Conservation (phyloP, 1,140 invertebrate species). For the Polypedilum pembai region DNA sequence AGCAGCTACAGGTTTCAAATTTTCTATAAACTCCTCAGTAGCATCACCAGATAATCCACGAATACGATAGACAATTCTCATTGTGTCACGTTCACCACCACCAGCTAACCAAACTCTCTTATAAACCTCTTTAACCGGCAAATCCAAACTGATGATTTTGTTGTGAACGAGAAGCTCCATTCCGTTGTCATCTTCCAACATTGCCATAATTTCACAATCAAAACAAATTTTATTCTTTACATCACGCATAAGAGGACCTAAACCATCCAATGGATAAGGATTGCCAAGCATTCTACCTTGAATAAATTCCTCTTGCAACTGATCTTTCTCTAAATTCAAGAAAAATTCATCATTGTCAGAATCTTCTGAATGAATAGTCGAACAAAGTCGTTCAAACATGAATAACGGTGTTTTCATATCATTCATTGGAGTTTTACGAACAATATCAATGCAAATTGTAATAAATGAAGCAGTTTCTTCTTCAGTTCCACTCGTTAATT, state of each 20-base stretch:
- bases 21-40: conserved; percentile 97
- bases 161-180: conserved; percentile 99
- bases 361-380: conserved; percentile 95
- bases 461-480: conserved; percentile 95
- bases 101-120: conserved; percentile 82
- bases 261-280: conserved; percentile 88
- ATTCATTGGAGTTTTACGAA: conserved; percentile 84
- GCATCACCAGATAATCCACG: conserved; percentile 92
- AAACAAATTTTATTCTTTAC: conserved; percentile 98
- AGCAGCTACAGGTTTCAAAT: conserved; percentile 75
- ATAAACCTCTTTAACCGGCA: conserved; percentile 90
- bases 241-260: conserved; percentile 95
- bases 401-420: conserved; percentile 95
- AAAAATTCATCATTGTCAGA: conserved; percentile 96
- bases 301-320: conserved; percentile 96
- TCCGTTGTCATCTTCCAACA: conserved; percentile 95
- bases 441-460: conserved; percentile 93
- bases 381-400: conserved; percentile 94
- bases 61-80: conserved; percentile 99
- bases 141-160: conserved; percentile 94
- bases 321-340: conserved; percentile 93
- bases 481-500: conserved; percentile 95
- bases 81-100: conserved; percentile 80
- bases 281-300: conserved; percentile 96
- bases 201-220: conserved; percentile 92